A percentile compares a stretch with the other conserved stretches of the same genome.
Conservation (phyloP, 2,888 invertebrate species). For the Pheosia gnoma region DNA sequence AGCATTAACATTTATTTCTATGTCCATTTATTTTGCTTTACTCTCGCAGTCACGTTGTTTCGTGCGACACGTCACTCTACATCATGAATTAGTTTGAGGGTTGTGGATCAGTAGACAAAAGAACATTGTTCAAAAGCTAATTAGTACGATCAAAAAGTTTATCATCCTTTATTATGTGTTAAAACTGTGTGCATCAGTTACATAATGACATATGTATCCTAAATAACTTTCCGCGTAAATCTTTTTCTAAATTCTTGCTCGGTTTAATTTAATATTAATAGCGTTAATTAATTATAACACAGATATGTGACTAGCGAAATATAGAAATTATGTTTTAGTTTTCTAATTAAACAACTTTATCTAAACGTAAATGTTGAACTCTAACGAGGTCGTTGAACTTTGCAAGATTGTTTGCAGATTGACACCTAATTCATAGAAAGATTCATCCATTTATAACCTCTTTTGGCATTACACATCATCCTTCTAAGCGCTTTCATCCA, state of each 20-base stretch:
- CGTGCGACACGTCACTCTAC: slow-evolving; percentile 20
- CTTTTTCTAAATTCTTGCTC: too few relatives aligned
- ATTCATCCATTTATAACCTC: too few relatives aligned
- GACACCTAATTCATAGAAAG: too few relatives aligned
- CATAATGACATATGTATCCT: slow-evolving; percentile 7
- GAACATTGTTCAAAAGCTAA: slow-evolving; percentile 2
- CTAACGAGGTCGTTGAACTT: too few relatives aligned
- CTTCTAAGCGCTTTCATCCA: too few relatives aligned
- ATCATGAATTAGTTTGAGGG: slow-evolving; percentile 21
- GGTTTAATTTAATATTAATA: too few relatives aligned
- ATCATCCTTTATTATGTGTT: not conserved
- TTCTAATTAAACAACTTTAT: too few relatives aligned
- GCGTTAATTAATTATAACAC: not conserved
- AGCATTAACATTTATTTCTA: slow-evolving; percentile 8
- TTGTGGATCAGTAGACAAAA: not conserved
- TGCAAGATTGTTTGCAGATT: too few relatives aligned
- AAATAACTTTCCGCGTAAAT: not conserved
- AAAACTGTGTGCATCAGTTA: slow-evolving; percentile 1
- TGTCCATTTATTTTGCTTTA: slow-evolving; percentile 23
- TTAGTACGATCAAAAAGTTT: not conserved
- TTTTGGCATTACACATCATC: too few relatives aligned
- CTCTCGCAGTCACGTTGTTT: slow-evolving; percentile 27
- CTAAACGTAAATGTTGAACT: too few relatives aligned
- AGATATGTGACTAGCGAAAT: not conserved
- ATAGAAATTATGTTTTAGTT: too few relatives aligned